Evolutionary conservation across 2,113 vertebrate genomes (phyloP).

Genomic region (Podilymbus podiceps): DNA sequence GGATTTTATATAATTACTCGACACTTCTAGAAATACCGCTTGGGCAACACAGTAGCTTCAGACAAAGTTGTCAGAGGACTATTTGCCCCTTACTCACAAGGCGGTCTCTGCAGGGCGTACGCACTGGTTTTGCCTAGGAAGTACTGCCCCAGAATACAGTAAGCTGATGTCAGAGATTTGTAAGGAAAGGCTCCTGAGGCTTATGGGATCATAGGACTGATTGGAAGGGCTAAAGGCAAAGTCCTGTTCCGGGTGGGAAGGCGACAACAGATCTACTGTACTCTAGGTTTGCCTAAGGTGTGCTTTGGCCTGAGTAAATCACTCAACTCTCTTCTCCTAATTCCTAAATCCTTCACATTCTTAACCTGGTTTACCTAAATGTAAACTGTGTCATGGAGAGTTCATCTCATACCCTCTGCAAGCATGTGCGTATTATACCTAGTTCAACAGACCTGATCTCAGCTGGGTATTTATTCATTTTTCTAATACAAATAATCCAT

Average conservation of each 20-base stretch:
- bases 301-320: background rate
- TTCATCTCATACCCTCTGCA: background rate
- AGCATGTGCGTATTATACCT: background rate
- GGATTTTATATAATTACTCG: background rate
- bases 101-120: background rate
- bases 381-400: background rate
- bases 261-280: background rate
- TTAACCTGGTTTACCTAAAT: background rate
- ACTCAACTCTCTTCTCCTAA: background rate
- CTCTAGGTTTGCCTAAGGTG: background rate
- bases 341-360: background rate
- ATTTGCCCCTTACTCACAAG: accelerated
- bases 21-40: background rate
- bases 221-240: background rate
- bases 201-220: background rate
- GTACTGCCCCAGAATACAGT: background rate
- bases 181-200: background rate
- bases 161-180: background rate
- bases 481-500: background rate
- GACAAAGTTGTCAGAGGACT: background rate
- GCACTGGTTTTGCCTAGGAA: background rate
- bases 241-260: background rate
- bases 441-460: background rate
- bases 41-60: background rate
- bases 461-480: background rate